Conservation (phyloP, 2,888 invertebrate genomes). For the Theretra japonica region DNA sequence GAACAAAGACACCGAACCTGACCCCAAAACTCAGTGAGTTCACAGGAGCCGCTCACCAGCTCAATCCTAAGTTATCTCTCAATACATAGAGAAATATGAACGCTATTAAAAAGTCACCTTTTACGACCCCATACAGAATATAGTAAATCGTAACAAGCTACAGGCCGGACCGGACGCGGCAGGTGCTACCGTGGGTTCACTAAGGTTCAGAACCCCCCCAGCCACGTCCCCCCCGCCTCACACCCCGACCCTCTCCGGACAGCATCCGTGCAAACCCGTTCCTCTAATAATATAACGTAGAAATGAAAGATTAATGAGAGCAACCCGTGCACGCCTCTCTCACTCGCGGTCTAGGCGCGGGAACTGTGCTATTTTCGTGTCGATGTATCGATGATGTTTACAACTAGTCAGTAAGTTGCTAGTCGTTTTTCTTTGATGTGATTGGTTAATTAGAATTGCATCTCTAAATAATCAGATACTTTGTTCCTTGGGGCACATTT, state of each 20-base stretch:
- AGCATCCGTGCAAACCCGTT: slow-evolving; percentile 84
- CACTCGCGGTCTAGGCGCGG: slow-evolving; percentile 67
- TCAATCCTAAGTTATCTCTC: slow-evolving; percentile 41
- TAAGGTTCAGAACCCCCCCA: slow-evolving; percentile 75
- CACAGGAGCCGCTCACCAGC: slow-evolving; percentile 19
- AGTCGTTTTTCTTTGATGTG: background rate
- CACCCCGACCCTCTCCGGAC: slow-evolving; percentile 53
- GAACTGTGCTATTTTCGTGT: slow-evolving; percentile 13
- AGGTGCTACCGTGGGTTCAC: slow-evolving; percentile 83
- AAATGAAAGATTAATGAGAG: slow-evolving; percentile 85
- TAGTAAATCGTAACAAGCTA: slow-evolving; percentile 31
- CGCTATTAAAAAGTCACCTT: slow-evolving; percentile 56
- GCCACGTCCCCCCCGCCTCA: slow-evolving; percentile 48
- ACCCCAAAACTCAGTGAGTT: background rate
- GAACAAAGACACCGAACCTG: background rate
- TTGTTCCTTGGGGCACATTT: too few relatives aligned
- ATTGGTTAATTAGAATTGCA: too few relatives aligned
- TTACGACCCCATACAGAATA: slow-evolving; percentile 52
- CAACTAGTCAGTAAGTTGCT: background rate
- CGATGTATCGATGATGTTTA: slow-evolving; percentile 43
- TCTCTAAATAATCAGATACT: too few relatives aligned
- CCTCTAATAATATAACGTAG: slow-evolving; percentile 84
- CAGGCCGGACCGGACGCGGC: slow-evolving; percentile 71
- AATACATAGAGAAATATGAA: slow-evolving; percentile 51
- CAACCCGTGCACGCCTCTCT: slow-evolving; percentile 84